Evolutionary conservation across 2,113 vertebrate species (phyloP).

Genomic region (Calyptommatus sinebrachiatus): DNA sequence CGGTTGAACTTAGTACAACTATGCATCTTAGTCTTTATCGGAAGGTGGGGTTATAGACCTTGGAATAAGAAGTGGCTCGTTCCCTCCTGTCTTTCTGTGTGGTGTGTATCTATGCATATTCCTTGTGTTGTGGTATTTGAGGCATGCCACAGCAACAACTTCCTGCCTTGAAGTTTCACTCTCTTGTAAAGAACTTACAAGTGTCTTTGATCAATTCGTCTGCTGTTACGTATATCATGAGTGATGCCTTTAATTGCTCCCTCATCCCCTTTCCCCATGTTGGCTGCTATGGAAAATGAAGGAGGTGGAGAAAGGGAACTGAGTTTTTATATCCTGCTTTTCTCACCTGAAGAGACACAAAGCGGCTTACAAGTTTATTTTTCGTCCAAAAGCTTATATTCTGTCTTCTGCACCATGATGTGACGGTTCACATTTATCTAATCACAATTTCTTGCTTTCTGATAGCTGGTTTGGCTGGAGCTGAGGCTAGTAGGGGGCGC

Average conservation of each 20-base stretch:
- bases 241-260: not conserved
- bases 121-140: not conserved
- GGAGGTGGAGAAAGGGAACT: too few species aligned
- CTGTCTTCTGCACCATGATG: too few species aligned
- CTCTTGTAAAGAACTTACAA: not conserved
- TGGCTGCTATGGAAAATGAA: not conserved
- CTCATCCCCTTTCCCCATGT: not conserved
- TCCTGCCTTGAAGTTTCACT: not conserved
- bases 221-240: not conserved
- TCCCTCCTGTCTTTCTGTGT: not conserved
- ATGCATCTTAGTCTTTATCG: slow-evolving; percentile 35
- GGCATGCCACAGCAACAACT: not conserved
- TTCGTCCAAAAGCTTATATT: too few species aligned
- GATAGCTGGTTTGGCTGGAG: too few species aligned
- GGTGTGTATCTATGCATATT: not conserved
- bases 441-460: too few species aligned
- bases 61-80: slow-evolving; percentile 34
- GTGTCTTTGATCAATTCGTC: not conserved
- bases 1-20: slow-evolving; percentile 47
- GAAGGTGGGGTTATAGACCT: slow-evolving; percentile 27
- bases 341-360: not conserved
- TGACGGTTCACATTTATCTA: too few species aligned
- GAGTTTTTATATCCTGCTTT: too few species aligned
- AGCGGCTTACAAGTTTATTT: too few species aligned
- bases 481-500: too few species aligned